Evolutionary conservation across 2,113 vertebrate genomes (phyloP).

Genomic region (Fulmarus glacialis): DNA sequence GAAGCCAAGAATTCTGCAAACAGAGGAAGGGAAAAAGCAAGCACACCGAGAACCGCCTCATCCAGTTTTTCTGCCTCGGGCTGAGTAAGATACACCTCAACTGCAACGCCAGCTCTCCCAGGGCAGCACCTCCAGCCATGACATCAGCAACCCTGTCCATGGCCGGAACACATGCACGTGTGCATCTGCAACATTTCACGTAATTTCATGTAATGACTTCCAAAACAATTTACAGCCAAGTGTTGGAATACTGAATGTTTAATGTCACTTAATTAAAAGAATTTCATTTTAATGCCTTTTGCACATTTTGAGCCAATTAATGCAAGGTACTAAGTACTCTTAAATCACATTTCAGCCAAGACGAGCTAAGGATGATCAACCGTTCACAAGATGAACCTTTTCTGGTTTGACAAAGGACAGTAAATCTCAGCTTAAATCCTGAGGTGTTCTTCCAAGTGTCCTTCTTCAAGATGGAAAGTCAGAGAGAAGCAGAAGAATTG

Average conservation of each 20-base stretch:
- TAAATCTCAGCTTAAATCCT: not conserved
- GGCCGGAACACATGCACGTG: not conserved
- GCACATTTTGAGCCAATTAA: conserved; percentile 28
- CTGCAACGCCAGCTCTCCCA: not conserved
- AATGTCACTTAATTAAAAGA: conserved; percentile 36
- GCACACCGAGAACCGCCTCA: not conserved
- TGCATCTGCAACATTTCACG: not conserved
- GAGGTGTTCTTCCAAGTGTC: not conserved
- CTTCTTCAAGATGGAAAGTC: not conserved
- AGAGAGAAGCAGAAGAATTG: not conserved
- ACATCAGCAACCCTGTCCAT: not conserved
- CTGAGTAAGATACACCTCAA: not conserved
- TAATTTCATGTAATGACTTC: not conserved
- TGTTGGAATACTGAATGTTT: not conserved
- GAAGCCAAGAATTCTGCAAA: not conserved
- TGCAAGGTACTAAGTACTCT: not conserved
- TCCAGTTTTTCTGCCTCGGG: conserved; percentile 39
- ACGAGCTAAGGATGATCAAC: not conserved
- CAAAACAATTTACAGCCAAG: not conserved
- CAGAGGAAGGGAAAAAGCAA: not conserved
- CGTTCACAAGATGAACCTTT: not conserved
- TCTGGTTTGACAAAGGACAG: not conserved
- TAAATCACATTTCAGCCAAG: not conserved
- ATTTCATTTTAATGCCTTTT: conserved; percentile 35
- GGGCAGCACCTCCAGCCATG: not conserved